Evolutionary conservation across 1,140 invertebrate species (phyloP).

Genomic region (Drosophila ananassae): DNA sequence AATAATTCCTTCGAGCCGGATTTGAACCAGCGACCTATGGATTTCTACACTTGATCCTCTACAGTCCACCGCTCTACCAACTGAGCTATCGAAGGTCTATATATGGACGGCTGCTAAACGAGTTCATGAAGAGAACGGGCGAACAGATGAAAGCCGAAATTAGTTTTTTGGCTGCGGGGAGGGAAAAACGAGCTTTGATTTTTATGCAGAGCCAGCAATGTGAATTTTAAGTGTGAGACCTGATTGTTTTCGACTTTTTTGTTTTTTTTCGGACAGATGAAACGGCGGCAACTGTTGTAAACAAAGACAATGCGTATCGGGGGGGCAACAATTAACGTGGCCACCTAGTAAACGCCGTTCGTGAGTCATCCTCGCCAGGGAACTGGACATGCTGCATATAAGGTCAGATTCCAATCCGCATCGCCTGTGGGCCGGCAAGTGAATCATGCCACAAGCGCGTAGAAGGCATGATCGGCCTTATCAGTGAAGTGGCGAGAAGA

Average conservation of each 20-base stretch:
- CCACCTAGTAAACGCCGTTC: slow-evolving; percentile 58
- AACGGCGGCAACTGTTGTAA: slow-evolving; percentile 57
- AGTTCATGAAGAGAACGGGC: slow-evolving; percentile 27
- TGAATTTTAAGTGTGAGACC: slow-evolving; percentile 25
- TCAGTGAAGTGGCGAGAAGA: slow-evolving; percentile 41
- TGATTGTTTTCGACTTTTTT: slow-evolving; percentile 31
- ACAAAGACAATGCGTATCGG: slow-evolving; percentile 43
- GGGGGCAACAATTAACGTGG: slow-evolving; percentile 56
- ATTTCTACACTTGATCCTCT: slow-evolving; percentile 89
- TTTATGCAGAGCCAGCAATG: slow-evolving; percentile 55
- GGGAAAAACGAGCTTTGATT: slow-evolving; percentile 36
- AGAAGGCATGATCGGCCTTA: slow-evolving; percentile 59
- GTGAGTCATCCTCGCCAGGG: slow-evolving; percentile 38
- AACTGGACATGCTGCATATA: slow-evolving; percentile 20
- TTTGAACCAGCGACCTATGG: slow-evolving; percentile 90
- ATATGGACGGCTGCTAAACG: slow-evolving; percentile 28
- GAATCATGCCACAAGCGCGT: slow-evolving; percentile 65
- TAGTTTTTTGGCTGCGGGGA: slow-evolving; percentile 20
- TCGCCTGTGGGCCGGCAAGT: slow-evolving; percentile 55
- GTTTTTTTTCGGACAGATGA: slow-evolving; percentile 59
- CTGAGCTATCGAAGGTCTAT: slow-evolving; percentile 91
- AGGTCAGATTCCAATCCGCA: slow-evolving; percentile 10
- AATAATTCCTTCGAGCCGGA: slow-evolving; percentile 87
- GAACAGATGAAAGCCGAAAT: slow-evolving; percentile 38
- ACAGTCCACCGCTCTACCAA: slow-evolving; percentile 95